Percentiles rank a stretch among this genome's conserved stretches.
phyloP scores from a whole-genome alignment of 2,797 vertebrate genomes.

The Mus minutoides region DNA sequence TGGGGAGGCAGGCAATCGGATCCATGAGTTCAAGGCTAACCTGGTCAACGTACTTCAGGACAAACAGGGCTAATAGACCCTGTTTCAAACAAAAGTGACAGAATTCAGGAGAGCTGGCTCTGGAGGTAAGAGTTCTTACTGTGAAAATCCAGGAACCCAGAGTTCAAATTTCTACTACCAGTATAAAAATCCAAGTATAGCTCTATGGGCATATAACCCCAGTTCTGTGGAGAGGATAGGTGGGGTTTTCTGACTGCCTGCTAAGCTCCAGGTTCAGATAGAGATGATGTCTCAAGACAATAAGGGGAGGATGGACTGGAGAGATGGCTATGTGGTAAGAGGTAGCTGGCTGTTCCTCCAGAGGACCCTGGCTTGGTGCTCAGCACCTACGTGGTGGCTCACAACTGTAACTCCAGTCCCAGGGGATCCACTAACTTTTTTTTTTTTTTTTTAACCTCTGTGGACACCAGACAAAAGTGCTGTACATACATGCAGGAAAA shows the following conservation, averaged over 20 bases:
- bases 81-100: neutral
- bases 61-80: neutral
- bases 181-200: neutral
- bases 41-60: neutral
- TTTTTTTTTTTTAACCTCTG: neutral
- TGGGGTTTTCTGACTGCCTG: neutral
- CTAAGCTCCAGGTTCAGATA: neutral
- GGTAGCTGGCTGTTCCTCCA: neutral
- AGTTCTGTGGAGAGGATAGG: neutral
- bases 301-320: neutral
- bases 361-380: neutral
- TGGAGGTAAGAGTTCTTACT: neutral
- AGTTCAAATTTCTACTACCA: neutral
- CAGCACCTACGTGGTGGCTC: neutral
- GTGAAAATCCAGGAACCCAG: neutral
- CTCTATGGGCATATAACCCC: neutral
- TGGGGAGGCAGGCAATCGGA: neutral
- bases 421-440: neutral
- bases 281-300: neutral
- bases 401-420: neutral
- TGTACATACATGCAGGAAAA: neutral
- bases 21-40: neutral
- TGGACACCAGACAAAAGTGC: neutral
- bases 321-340: neutral
- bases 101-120: neutral